A percentile compares a stretch with the other conserved stretches of the same genome.
phyloP scores from a whole-genome alignment of 2,113 vertebrate species.

The Ptyas mucosa region DNA sequence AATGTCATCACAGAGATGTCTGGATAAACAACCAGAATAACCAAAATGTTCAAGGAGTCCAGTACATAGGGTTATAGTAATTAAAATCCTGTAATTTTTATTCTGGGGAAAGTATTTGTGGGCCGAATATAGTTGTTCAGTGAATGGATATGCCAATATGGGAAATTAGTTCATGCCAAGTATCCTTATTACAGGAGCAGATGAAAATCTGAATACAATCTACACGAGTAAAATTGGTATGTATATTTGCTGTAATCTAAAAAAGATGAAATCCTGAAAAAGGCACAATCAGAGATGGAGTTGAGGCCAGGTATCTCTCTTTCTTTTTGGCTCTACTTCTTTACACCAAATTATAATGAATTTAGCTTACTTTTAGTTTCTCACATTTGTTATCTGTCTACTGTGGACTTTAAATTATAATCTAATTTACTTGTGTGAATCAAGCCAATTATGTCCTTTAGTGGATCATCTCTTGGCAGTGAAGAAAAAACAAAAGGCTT shows the following conservation, averaged over 20 bases:
- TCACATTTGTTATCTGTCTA: background rate
- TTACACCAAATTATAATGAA: background rate
- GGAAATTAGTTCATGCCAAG: background rate
- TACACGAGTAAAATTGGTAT: background rate
- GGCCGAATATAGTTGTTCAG: background rate
- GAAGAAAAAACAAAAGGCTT: background rate
- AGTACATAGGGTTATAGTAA: background rate
- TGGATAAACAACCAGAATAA: background rate
- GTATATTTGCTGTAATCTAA: background rate
- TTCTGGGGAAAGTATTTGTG: background rate
- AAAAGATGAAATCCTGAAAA: background rate
- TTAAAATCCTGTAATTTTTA: background rate
- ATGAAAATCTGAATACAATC: background rate
- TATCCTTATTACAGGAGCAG: background rate
- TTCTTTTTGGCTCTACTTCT: background rate
- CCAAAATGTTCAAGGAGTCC: background rate
- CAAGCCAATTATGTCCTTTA: background rate
- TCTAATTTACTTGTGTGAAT: background rate
- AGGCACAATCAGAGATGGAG: background rate
- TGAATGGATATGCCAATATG: background rate
- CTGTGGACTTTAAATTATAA: background rate
- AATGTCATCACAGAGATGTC: background rate
- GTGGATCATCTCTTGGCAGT: background rate
- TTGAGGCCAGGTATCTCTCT: background rate
- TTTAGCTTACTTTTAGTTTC: background rate